Conservation (phyloP, 1,140 invertebrate species). For the Cydia pomonella region DNA sequence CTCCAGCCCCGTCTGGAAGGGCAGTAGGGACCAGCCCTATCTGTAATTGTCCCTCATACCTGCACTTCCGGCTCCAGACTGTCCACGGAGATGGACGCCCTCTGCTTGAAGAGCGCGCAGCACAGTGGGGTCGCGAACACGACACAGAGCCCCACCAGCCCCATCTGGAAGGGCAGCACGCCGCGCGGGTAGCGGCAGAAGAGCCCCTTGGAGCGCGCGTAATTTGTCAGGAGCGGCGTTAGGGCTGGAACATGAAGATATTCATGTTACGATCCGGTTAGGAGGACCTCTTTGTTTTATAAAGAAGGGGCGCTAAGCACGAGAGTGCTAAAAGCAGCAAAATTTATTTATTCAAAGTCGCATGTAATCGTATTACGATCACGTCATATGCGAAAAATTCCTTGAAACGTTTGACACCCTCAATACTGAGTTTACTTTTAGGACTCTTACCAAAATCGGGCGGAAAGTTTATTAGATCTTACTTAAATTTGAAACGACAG, state of each 20-base stretch:
- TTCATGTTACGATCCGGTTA: background rate
- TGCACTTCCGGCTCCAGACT: constrained; percentile 83
- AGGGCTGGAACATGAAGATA: constrained; percentile 72
- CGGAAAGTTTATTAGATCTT: too few species aligned
- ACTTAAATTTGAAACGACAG: too few species aligned
- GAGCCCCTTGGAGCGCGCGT: constrained; percentile 79
- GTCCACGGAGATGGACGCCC: constrained; percentile 81
- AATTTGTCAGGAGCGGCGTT: constrained; percentile 84
- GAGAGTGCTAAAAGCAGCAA: too few species aligned
- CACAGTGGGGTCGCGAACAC: constrained; percentile 92
- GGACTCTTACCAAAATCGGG: too few species aligned
- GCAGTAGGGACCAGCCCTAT: constrained; percentile 14
- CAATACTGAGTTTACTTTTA: too few species aligned
- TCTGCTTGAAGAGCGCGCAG: constrained; percentile 90
- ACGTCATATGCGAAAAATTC: too few species aligned
- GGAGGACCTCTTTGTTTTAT: too few species aligned
- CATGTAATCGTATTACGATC: too few species aligned
- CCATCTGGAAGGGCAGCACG: constrained; percentile 83
- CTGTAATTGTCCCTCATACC: constrained; percentile 53
- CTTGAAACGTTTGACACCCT: too few species aligned
- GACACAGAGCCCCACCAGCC: constrained; percentile 87
- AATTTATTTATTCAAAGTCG: too few species aligned
- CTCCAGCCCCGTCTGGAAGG: constrained; percentile 36
- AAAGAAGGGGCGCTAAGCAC: too few species aligned
- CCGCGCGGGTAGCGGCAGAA: constrained; percentile 76